Conservation (phyloP, 2,113 vertebrate genomes). For the Oryzias woworae region DNA sequence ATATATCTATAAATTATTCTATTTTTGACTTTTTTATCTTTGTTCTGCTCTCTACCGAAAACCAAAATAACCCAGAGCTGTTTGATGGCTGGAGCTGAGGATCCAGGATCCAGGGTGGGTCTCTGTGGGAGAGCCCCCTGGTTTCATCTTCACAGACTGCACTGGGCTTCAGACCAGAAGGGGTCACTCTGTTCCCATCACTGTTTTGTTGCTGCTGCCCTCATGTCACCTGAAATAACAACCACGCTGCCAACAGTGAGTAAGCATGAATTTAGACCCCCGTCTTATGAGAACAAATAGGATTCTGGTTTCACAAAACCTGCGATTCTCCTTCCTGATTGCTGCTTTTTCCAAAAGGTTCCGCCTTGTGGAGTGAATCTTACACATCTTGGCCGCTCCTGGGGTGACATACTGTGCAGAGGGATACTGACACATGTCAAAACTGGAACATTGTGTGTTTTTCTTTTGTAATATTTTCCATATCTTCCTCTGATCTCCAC, state of each 20-base stretch:
- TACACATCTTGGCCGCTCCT: constrained; percentile 33
- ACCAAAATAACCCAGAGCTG: too few species aligned
- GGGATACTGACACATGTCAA: constrained; percentile 18
- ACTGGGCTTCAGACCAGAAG: constrained; percentile 69
- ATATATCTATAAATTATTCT: too few species aligned
- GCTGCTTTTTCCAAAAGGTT: not conserved
- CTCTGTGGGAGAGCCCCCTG: too few species aligned
- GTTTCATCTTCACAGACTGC: not conserved
- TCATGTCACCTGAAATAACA: constrained; percentile 17
- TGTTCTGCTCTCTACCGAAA: too few species aligned
- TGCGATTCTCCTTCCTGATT: not conserved
- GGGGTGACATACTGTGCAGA: not conserved
- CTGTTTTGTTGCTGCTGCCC: constrained; percentile 22
- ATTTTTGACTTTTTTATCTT: too few species aligned
- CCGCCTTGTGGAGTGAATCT: not conserved
- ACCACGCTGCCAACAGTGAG: not conserved
- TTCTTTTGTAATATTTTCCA: constrained; percentile 10
- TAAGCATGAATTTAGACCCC: not conserved
- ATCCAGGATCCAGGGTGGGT: too few species aligned
- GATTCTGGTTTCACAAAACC: not conserved
- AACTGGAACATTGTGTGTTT: constrained; percentile 31
- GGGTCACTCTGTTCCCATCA: constrained; percentile 70
- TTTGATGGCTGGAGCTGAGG: too few species aligned
- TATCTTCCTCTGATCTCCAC: constrained; percentile 21
- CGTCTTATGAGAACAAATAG: not conserved